Evolutionary conservation across 2,113 vertebrate species (phyloP).

Genomic region (Erythrocebus patas): DNA sequence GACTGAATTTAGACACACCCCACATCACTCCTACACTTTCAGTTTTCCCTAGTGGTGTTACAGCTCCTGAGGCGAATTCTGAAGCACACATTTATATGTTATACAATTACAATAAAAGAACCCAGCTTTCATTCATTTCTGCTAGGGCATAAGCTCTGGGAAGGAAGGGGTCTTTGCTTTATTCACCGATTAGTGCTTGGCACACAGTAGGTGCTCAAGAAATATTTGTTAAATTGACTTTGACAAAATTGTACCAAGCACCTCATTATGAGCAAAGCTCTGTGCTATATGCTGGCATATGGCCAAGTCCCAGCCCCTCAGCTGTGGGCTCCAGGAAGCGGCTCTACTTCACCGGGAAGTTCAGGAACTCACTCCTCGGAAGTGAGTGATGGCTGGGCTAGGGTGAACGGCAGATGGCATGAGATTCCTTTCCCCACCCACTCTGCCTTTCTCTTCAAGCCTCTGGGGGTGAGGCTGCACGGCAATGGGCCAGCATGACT

Average conservation of each 20-base stretch:
- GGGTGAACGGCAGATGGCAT: rapidly evolving
- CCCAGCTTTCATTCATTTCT: too few species aligned
- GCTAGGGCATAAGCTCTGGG: rapidly evolving
- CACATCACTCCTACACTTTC: rapidly evolving
- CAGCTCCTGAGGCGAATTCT: background rate
- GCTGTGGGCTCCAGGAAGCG: rapidly evolving
- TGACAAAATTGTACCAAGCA: rapidly evolving
- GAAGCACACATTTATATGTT: rapidly evolving
- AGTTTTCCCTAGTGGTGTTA: rapidly evolving
- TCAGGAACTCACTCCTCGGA: rapidly evolving
- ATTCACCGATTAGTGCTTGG: rapidly evolving
- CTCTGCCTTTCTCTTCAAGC: rapidly evolving
- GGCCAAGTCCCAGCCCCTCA: background rate
- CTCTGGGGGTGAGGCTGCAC: rapidly evolving
- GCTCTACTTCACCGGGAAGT: rapidly evolving
- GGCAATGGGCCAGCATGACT: rapidly evolving
- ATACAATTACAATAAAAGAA: background rate
- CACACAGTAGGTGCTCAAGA: background rate
- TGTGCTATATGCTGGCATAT: rapidly evolving
- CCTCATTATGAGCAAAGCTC: rapidly evolving
- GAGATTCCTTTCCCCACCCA: rapidly evolving
- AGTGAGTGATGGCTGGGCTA: background rate
- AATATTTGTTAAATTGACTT: rapidly evolving
- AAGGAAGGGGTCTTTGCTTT: background rate
- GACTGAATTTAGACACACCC: rapidly evolving